These are phyloP conservation scores for Ochropleura leucogaster DNA, from an alignment of 2,888 invertebrate genomes.

Conservation along the genomic window DNA sequence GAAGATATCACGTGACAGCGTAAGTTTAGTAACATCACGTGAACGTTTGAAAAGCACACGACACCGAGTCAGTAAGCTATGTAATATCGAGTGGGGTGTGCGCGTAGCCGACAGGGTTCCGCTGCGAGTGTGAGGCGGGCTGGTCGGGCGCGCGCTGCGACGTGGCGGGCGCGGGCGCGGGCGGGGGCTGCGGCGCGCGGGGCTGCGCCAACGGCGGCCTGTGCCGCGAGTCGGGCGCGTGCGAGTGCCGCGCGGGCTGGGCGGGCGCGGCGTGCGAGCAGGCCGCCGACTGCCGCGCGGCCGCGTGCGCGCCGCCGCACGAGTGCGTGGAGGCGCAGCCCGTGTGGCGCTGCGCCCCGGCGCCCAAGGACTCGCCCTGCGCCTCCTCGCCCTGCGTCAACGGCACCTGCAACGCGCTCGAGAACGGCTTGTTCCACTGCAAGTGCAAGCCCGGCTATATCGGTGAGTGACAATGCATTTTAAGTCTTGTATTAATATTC, in stretches of 20 bases:
- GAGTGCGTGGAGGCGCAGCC: conserved; percentile 88
- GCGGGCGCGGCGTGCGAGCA: conserved; percentile 92
- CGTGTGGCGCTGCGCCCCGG: conserved; percentile 91
- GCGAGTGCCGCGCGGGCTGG: conserved; percentile 92
- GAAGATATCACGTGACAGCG: too few relatives aligned
- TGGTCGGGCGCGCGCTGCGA: conserved; percentile 89
- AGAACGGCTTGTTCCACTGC: conserved; percentile 92
- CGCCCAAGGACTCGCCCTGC: conserved; percentile 92
- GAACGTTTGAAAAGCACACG: neutral
- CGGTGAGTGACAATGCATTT: conserved; percentile 69
- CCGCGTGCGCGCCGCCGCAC: conserved; percentile 77
- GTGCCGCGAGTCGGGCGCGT: conserved; percentile 88
- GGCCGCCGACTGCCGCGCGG: conserved; percentile 92
- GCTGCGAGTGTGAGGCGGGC: conserved; percentile 93
- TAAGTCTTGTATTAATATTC: neutral
- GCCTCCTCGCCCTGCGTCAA: conserved; percentile 93
- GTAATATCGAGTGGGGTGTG: neutral
- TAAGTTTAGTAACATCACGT: neutral
- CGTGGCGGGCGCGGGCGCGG: conserved; percentile 80
- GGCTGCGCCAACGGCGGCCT: conserved; percentile 92
- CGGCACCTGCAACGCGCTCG: conserved; percentile 93
- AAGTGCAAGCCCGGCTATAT: conserved; percentile 89
- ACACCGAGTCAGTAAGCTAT: neutral
- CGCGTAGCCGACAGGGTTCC: conserved; percentile 84
- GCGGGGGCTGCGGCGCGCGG: conserved; percentile 89